These are phyloP conservation scores for Hyposoter didymator DNA, from an alignment of 2,888 invertebrate species.

Conservation along the genomic window DNA sequence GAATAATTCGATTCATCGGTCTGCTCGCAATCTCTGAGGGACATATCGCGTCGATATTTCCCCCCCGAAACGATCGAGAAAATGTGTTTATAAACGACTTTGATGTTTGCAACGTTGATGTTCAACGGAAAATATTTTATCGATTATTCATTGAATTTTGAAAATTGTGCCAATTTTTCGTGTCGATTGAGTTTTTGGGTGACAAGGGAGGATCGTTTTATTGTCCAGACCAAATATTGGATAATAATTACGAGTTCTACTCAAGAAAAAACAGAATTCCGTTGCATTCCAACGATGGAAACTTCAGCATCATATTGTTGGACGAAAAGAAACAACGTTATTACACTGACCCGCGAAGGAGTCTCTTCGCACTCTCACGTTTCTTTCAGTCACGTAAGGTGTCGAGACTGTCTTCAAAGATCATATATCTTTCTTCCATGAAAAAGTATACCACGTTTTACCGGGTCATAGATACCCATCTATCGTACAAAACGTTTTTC, in stretches of 20 bases:
- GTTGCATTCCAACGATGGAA: no score
- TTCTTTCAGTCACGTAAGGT: constrained; percentile 53
- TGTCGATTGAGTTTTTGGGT: no score
- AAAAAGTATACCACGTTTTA: constrained; percentile 54
- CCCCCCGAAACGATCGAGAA: not conserved
- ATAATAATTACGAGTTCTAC: no score
- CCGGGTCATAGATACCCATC: constrained; percentile 53
- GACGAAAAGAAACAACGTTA: constrained; percentile 58
- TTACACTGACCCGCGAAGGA: constrained; percentile 60
- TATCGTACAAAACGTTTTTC: constrained; percentile 54
- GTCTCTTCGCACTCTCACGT: constrained; percentile 35
- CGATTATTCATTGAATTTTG: no score
- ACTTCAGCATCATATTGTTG: no score
- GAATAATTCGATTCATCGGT: constrained; percentile 48
- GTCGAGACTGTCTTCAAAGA: constrained; percentile 33
- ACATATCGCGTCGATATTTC: not conserved
- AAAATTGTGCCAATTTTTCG: no score
- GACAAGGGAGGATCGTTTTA: no score
- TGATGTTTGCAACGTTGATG: no score
- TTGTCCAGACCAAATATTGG: no score
- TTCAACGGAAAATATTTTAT: no score
- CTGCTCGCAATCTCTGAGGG: not conserved
- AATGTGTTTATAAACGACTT: not conserved
- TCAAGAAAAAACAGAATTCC: no score
- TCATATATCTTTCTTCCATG: constrained; percentile 49